A percentile compares a stretch with the other conserved stretches of the same genome.
phyloP scores from a whole-genome alignment of 2,113 vertebrate species.

The Puffinus mauretanicus region DNA sequence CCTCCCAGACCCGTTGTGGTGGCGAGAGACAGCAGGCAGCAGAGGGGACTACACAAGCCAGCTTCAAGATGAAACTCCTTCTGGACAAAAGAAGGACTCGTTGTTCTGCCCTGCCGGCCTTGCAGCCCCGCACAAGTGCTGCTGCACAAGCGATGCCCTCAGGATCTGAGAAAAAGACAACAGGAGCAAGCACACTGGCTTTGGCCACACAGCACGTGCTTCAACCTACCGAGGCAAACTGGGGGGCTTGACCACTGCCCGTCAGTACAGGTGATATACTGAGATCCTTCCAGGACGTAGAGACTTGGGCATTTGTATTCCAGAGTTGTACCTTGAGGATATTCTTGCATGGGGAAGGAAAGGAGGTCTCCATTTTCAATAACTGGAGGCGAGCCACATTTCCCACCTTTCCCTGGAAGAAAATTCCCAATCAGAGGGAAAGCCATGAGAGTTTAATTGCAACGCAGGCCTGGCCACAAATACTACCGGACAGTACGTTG shows the following conservation, averaged over 20 bases:
- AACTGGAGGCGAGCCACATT: not conserved
- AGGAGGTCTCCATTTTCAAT: conserved; percentile 33
- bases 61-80: not conserved
- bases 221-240: conserved; percentile 23
- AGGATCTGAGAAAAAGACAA: not conserved
- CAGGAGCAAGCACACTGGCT: not conserved
- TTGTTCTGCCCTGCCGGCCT: not conserved
- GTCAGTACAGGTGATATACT: not conserved
- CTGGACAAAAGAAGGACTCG: accelerated
- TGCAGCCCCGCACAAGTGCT: not conserved
- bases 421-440: not conserved
- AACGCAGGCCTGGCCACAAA: not conserved
- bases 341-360: not conserved
- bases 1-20: accelerated
- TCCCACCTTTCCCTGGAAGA: not conserved
- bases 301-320: not conserved
- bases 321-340: not conserved
- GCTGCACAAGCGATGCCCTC: not conserved
- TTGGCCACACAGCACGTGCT: not conserved
- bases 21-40: not conserved
- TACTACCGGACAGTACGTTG: accelerated
- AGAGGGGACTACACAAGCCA: not conserved
- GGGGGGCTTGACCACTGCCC: conserved; percentile 35
- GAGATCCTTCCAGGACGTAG: not conserved
- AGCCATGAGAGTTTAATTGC: not conserved